Percentiles rank a stretch among this genome's conserved stretches.
Conservation (phyloP, 2,797 vertebrate species). For the Strix occidentalis region DNA sequence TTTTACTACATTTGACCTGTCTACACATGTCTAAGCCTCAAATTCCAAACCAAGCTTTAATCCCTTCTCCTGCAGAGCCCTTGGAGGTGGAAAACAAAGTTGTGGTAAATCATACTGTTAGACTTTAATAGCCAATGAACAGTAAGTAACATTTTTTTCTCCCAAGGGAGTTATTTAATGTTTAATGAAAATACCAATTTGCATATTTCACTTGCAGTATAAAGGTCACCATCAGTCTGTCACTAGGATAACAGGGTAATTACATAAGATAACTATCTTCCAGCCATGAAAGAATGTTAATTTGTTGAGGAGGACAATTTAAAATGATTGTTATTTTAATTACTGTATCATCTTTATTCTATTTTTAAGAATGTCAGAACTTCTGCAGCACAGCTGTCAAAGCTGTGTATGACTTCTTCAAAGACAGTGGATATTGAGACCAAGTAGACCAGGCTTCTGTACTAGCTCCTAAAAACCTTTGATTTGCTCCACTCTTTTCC, state of each 20-base stretch:
- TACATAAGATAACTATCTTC: conserved; percentile 53
- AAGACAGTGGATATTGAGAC: neutral
- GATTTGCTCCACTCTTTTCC: neutral
- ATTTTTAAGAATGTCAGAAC: conserved; percentile 14
- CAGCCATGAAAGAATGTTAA: conserved; percentile 27
- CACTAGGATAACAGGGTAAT: conserved; percentile 47
- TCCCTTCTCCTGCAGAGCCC: conserved; percentile 14
- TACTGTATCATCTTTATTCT: conserved; percentile 13
- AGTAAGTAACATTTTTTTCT: conserved; percentile 43
- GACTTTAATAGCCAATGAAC: conserved; percentile 39
- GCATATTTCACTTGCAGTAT: conserved; percentile 52
- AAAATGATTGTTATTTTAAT: conserved; percentile 47
- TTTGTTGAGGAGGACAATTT: conserved; percentile 45
- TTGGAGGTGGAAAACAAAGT: conserved; percentile 49
- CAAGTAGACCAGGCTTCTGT: neutral
- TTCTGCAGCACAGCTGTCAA: neutral
- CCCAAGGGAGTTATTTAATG: conserved; percentile 64
- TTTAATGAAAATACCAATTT: conserved; percentile 71
- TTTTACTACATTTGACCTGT: neutral
- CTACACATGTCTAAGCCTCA: neutral
- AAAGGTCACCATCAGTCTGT: conserved; percentile 61
- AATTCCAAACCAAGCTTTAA: conserved; percentile 39
- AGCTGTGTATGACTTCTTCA: neutral
- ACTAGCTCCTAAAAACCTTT: neutral
- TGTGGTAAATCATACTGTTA: conserved; percentile 55